Evolutionary conservation across 2,797 vertebrate genomes (phyloP).

Genomic region (Corythornis leucogaster): DNA sequence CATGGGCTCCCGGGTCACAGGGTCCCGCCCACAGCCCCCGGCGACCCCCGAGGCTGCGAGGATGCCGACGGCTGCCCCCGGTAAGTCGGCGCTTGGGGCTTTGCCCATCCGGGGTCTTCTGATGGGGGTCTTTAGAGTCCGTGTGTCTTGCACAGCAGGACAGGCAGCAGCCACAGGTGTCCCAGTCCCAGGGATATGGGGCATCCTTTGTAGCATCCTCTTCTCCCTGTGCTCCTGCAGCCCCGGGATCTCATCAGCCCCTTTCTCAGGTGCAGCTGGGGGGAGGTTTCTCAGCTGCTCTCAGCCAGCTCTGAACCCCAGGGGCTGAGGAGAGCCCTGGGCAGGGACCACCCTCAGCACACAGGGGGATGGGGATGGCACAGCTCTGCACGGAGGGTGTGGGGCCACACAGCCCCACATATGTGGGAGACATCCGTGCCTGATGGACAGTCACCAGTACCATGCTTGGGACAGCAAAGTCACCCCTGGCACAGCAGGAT

Average conservation of each 20-base stretch:
- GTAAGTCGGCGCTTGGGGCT: not conserved
- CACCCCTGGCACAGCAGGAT: not conserved
- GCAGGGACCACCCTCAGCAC: not conserved
- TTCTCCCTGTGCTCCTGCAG: not conserved
- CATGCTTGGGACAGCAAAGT: rapidly evolving
- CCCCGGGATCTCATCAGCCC: not conserved
- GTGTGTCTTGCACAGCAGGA: not conserved
- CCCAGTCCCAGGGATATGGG: rapidly evolving
- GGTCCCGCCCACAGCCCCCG: not conserved
- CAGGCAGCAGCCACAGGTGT: rapidly evolving
- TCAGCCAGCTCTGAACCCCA: rapidly evolving
- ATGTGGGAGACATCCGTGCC: rapidly evolving
- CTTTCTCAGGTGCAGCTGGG: rapidly evolving
- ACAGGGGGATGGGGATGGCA: rapidly evolving
- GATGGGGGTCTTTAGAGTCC: not conserved
- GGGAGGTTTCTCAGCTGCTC: not conserved
- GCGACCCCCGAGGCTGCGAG: not conserved
- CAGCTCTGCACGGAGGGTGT: rapidly evolving
- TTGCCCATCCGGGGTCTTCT: rapidly evolving
- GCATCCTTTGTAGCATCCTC: not conserved
- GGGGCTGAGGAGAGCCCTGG: not conserved
- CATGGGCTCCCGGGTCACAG: not conserved
- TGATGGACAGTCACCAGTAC: rapidly evolving
- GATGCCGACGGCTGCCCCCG: not conserved
- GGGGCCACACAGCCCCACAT: rapidly evolving